Evolutionary conservation across 2,797 vertebrate species (phyloP).

Genomic region (Betta splendens): DNA sequence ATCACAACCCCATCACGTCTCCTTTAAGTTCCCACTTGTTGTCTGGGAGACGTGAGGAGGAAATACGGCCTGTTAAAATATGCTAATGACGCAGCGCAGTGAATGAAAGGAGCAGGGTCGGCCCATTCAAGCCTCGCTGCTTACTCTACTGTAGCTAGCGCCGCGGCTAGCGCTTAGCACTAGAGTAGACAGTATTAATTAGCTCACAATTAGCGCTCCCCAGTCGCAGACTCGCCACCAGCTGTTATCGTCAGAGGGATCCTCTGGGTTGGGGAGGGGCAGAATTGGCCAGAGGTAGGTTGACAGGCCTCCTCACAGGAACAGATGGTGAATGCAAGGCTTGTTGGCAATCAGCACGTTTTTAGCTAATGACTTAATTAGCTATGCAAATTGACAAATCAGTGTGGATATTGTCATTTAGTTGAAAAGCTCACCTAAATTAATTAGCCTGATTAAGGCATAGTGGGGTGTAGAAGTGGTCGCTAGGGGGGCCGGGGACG

Average conservation of each 20-base stretch:
- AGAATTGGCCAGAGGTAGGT: constrained; percentile 82
- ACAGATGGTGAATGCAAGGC: constrained; percentile 97
- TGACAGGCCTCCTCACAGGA: constrained; percentile 90
- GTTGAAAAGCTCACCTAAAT: constrained; percentile 98
- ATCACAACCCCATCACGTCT: background rate
- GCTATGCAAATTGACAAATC: constrained; percentile 99
- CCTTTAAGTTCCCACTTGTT: constrained; percentile 56
- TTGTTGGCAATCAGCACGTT: constrained; percentile 92
- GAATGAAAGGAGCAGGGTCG: constrained; percentile 30
- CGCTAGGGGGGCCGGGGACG: constrained; percentile 75
- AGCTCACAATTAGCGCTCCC: constrained; percentile 87
- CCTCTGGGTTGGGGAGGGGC: constrained; percentile 12
- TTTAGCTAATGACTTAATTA: constrained; percentile 99
- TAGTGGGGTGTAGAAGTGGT: constrained; percentile 89
- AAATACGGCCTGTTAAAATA: constrained; percentile 36
- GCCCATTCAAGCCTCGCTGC: constrained; percentile 34
- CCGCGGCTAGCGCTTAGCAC: constrained; percentile 80
- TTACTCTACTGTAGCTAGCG: constrained; percentile 41
- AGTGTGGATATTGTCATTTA: constrained; percentile 98
- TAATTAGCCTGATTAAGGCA: constrained; percentile 98
- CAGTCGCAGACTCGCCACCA: constrained; percentile 87
- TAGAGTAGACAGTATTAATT: constrained; percentile 83
- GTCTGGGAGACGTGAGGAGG: constrained; percentile 24
- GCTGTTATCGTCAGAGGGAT: constrained; percentile 83
- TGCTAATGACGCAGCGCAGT: constrained; percentile 41